phyloP scores from a whole-genome alignment of 2,113 vertebrate species.

The Herpetotheres cachinnans region DNA sequence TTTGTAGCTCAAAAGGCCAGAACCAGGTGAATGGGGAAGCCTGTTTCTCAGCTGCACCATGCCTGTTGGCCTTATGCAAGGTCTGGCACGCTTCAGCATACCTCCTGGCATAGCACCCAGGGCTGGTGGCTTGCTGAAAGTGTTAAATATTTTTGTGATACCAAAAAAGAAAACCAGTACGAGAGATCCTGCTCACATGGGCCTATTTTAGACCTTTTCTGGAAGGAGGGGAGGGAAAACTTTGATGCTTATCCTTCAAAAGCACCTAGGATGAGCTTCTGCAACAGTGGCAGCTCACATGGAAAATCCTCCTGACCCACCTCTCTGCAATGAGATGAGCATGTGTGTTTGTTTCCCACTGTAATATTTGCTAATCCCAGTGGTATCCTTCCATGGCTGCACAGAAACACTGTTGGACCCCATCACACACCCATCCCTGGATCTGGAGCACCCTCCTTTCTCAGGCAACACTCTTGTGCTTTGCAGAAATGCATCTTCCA shows the following conservation, averaged over 20 bases:
- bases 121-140: background rate
- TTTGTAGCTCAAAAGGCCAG: background rate
- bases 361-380: background rate
- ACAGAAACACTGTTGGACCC: background rate
- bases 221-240: background rate
- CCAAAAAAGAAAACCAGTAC: background rate
- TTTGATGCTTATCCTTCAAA: background rate
- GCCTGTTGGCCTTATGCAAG: accelerated
- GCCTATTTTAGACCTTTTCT: background rate
- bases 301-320: background rate
- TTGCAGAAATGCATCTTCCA: background rate
- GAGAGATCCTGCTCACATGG: background rate
- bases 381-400: background rate
- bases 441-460: background rate
- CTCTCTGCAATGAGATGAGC: background rate
- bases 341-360: background rate
- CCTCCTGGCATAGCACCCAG: background rate
- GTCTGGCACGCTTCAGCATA: accelerated
- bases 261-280: background rate
- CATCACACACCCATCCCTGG: background rate
- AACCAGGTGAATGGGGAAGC: accelerated
- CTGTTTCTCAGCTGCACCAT: background rate
- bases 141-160: background rate
- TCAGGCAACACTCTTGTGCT: background rate
- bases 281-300: background rate